Evolutionary conservation across 2,113 vertebrate genomes (phyloP), one percentile per base, ranked within the genome.

Genomic region (Anseranas semipalmata): DNA sequence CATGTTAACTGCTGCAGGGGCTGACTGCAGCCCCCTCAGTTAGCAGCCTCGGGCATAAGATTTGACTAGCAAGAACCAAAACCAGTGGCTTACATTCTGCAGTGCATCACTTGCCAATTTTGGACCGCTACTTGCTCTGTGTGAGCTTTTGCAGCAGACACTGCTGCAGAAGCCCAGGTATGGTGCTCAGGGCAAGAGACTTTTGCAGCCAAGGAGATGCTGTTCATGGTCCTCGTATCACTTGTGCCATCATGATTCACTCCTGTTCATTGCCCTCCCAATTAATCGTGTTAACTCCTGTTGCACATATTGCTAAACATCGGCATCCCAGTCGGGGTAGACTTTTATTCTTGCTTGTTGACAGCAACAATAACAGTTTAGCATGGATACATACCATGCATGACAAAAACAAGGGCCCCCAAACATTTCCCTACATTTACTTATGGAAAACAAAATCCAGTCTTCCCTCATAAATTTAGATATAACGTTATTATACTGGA

Each of bases 121-220:
- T 85, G 48, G 35, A 19, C 39, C 45, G 39, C 22, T 39, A 0
- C 70, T 77, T 86, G 37, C 10, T 39, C 33, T 4, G 2, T 4
- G 3, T 37, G 30, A 68, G 35, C 12, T 91, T 16, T 41, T 67
- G 0, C 48, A n/a, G 19, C 22, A 35, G 50, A 45, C 0, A 2
- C 21, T 41, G n/a, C 62, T 89, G 66, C 27, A 0, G 0, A 68
- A 75, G 68, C 65, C 0, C 30, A 35, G 72, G 22, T 83, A 20
- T 9, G 19, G 50, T 22, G 60, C 55, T 71, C 83, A 67, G 52
- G 83, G 68, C 20, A 63, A 74, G 79, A 93, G 63, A 18, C 14
- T 90, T 88, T 88, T 46, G n/a, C 55, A 66, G 37, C 15, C 13
- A 37, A 35, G 1, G 9, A 8, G 15, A 58, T 58, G 58, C 55